Percentiles rank a stretch among this genome's conserved stretches.
Evolutionary conservation across 2,888 invertebrate genomes (phyloP).

Genomic region (Venusia cambrica): DNA sequence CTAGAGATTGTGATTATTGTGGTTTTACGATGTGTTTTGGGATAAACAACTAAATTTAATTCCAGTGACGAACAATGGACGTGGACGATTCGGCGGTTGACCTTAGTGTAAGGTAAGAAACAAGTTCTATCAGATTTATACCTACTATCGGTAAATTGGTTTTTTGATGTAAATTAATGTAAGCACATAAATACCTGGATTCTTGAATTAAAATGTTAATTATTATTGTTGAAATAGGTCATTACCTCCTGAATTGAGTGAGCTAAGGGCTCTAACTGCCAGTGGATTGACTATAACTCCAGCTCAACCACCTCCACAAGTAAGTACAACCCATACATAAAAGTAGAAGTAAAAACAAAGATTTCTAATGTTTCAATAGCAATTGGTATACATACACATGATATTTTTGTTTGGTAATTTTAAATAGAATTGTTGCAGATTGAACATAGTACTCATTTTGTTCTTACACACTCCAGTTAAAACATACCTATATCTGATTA

Average conservation of each 20-base stretch:
- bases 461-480: neutral
- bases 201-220: no score
- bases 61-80: constrained; percentile 85
- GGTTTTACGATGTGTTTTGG: no score
- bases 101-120: constrained; percentile 88
- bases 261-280: constrained; percentile 81
- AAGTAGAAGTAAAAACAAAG: no score
- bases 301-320: constrained; percentile 80
- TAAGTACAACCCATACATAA: no score
- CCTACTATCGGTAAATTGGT: constrained; percentile 24
- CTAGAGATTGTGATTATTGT: constrained; percentile 32
- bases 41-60: constrained; percentile 43
- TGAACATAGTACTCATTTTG: no score
- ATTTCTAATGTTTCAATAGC: no score
- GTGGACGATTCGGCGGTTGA: constrained; percentile 94
- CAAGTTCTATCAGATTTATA: constrained; percentile 17
- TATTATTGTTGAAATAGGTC: constrained; percentile 48
- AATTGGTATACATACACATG: no score
- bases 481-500: no score
- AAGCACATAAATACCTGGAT: no score
- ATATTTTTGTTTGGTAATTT: no score
- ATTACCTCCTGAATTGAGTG: constrained; percentile 77
- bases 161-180: constrained; percentile 9
- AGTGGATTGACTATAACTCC: constrained; percentile 84
- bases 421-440: no score